Conservation (phyloP, 2,797 vertebrate genomes). For the Diglossa cyanea region DNA sequence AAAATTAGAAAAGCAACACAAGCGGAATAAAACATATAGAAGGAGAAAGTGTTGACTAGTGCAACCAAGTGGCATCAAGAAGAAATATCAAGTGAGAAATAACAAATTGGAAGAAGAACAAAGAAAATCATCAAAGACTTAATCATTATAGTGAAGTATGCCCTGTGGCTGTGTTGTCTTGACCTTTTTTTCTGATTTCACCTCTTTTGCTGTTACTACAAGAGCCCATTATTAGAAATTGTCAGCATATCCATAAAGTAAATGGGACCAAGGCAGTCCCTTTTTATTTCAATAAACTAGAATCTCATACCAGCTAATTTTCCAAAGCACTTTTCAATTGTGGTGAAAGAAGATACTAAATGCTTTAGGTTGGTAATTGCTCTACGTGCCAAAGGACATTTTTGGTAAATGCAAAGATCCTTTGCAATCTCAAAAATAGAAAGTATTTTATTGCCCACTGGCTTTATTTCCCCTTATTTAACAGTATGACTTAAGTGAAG, state of each 20-base stretch:
- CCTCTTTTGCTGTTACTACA: neutral
- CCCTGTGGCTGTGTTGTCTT: neutral
- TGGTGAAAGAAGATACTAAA: neutral
- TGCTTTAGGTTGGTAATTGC: neutral
- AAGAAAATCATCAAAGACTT: neutral
- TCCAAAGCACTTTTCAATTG: neutral
- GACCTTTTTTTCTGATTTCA: neutral
- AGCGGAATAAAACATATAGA: neutral
- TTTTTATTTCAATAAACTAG: slow-evolving; percentile 15
- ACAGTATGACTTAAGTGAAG: neutral
- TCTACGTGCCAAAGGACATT: neutral
- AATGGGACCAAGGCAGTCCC: neutral
- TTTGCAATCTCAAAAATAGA: neutral
- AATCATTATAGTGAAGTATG: neutral
- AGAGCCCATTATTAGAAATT: neutral
- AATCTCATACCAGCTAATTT: slow-evolving; percentile 3
- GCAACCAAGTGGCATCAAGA: neutral
- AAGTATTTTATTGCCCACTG: neutral
- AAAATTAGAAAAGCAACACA: neutral
- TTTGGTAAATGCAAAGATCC: neutral
- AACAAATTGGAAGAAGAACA: neutral
- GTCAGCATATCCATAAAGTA: neutral
- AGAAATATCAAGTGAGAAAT: neutral
- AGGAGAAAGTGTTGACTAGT: neutral
- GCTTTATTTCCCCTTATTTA: neutral